phyloP scores from a whole-genome alignment of 2,888 invertebrate genomes.

The Pandemis heparana region DNA sequence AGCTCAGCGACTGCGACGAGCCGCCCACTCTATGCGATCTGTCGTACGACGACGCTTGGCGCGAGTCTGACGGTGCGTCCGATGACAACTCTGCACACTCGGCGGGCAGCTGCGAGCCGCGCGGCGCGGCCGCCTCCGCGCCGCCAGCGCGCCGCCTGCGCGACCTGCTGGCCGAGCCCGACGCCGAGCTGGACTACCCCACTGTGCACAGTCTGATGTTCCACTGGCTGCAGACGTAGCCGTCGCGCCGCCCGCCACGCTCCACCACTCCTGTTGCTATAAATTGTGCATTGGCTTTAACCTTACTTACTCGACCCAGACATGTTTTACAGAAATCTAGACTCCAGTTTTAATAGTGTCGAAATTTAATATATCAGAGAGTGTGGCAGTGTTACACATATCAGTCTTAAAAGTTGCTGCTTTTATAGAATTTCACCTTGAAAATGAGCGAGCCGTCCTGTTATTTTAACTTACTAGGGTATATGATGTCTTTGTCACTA shows the following conservation, averaged over 20 bases:
- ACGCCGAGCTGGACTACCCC: constrained; percentile 79
- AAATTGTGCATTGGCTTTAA: background rate
- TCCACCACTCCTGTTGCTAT: constrained; percentile 25
- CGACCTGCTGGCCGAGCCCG: constrained; percentile 76
- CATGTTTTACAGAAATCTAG: background rate
- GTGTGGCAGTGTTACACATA: constrained; percentile 67
- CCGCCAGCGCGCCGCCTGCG: constrained; percentile 66
- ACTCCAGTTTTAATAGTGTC: background rate
- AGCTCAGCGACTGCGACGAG: constrained; percentile 75
- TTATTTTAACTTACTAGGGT: constrained; percentile 59
- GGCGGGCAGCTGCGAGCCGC: constrained; percentile 64
- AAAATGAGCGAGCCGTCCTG: constrained; percentile 76
- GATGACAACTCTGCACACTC: constrained; percentile 80
- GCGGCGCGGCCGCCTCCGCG: constrained; percentile 52
- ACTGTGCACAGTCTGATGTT: constrained; percentile 84
- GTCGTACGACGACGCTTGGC: constrained; percentile 74
- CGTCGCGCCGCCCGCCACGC: constrained; percentile 45
- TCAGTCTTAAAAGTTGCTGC: constrained; percentile 61
- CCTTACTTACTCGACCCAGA: background rate
- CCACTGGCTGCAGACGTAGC: constrained; percentile 84
- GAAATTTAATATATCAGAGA: constrained; percentile 10
- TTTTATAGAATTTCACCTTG: constrained; percentile 59
- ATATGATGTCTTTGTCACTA: constrained; percentile 35
- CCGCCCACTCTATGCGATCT: constrained; percentile 79
- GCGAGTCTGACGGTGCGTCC: constrained; percentile 76